Base-by-base conservation (phyloP, 2,113 vertebrate genomes). In the Enhydra lutris region DNA sequence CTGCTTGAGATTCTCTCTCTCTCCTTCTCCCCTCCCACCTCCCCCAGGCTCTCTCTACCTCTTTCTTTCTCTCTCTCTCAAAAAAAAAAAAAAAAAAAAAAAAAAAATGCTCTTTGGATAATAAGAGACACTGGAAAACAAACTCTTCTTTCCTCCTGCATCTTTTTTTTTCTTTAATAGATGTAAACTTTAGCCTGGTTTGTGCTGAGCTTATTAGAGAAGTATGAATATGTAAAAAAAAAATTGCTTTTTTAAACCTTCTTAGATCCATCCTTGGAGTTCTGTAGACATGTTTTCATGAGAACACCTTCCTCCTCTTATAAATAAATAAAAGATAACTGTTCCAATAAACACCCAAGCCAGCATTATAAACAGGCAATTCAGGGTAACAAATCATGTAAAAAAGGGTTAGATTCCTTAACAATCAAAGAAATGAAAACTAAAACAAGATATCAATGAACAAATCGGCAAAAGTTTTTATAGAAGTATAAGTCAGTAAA, bases 161-260 rank as follows among this genome's bases (percentile, higher is more conserved):
- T 73, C 91, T 74, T 63, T 45, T 65, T 59, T 76, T 73, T 74
- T 84, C 45, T 90, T 89, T 74, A 63, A 67, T 2, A 71, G 42
- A 50, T 63, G 4, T 78, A 94, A 92, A 50, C 17, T 88, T 94
- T 29, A 95, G 50, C 52, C 45, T 90, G 74, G 5, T 65, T 50
- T 95, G 92, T 93, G n/a, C 34, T 89, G 80, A 90, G n/a, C 67
- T 87, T 74, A 74, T 67, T 50, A 80, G 17, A 88, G 13, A 88
- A 80, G 63, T 73, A 90, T 74, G 39, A 84, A 78, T 79, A 83
- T 47, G 34, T 63, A 78, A 89, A 91, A 92, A 93, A 89, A 82
- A 57, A 81, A 80, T 65, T 39, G 9, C 47, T 42, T 97, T 95
- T 73, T 42, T 73, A 93, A 79, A 73, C 21, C 13, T 76, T 83